phyloP scores from a whole-genome alignment of 92 coral and sea anemone genomes.

The Phymanthus crucifer region DNA sequence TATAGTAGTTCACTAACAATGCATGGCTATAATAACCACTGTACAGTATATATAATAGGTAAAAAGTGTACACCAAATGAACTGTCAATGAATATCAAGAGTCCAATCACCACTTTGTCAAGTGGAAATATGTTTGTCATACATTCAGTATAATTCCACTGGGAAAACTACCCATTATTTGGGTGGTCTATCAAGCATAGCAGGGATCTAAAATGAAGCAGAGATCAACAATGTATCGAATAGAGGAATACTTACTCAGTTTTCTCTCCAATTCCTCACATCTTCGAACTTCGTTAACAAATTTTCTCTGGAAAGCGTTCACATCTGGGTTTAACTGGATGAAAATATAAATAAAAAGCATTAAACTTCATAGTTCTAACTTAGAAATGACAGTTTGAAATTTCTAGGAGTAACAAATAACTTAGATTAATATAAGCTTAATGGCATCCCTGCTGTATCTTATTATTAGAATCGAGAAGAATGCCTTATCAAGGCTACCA shows the following conservation, averaged over 20 bases:
- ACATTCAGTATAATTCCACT: too few species aligned
- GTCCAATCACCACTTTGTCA: too few species aligned
- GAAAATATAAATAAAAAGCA: background rate
- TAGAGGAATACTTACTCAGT: slow-evolving; percentile 67
- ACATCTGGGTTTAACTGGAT: slow-evolving; percentile 92
- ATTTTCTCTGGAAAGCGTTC: slow-evolving; percentile 96
- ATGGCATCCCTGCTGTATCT: background rate
- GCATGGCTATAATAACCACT: too few species aligned
- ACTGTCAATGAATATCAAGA: too few species aligned
- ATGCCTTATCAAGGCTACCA: background rate
- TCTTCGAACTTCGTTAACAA: slow-evolving; percentile 96
- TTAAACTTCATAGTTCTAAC: background rate
- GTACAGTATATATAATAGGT: too few species aligned
- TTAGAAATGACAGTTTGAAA: background rate
- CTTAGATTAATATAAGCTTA: background rate
- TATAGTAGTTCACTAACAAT: background rate
- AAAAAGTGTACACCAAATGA: too few species aligned
- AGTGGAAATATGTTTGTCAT: too few species aligned
- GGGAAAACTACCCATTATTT: too few species aligned
- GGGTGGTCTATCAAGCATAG: too few species aligned
- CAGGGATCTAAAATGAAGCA: background rate
- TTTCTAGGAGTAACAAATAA: background rate
- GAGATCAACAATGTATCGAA: background rate
- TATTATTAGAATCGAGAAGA: too few species aligned
- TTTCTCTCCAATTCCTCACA: slow-evolving; percentile 99